phyloP scores from a whole-genome alignment of 2,888 invertebrate species.

The Trachelus tabidus region DNA sequence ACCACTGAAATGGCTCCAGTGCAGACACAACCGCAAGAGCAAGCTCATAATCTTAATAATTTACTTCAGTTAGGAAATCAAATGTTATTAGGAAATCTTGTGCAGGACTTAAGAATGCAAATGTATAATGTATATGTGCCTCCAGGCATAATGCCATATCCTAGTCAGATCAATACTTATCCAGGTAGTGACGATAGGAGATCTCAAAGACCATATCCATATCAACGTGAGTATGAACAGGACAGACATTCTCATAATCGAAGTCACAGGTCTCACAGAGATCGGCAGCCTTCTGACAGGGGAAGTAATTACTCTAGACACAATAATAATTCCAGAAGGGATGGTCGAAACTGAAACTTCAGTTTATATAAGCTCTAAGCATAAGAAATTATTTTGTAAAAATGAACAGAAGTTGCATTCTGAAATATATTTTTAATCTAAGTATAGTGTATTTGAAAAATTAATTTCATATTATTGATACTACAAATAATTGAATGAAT shows the following conservation, averaged over 20 bases:
- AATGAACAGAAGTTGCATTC: neutral
- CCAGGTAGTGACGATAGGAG: conserved; percentile 36
- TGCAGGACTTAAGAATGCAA: conserved; percentile 24
- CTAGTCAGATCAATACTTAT: conserved; percentile 35
- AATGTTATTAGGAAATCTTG: conserved; percentile 41
- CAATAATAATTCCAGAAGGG: conserved; percentile 12
- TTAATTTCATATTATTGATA: neutral
- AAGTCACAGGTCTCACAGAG: conserved; percentile 33
- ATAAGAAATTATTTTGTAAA: neutral
- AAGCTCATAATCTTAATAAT: conserved; percentile 30
- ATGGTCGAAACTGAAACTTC: neutral
- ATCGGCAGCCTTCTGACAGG: conserved; percentile 27
- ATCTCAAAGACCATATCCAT: conserved; percentile 39
- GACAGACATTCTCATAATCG: conserved; percentile 29
- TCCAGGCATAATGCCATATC: conserved; percentile 29
- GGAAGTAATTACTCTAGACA: conserved; percentile 31
- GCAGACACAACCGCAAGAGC: conserved; percentile 21
- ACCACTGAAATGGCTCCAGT: conserved; percentile 24
- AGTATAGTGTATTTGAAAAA: neutral
- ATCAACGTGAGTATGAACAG: conserved; percentile 33
- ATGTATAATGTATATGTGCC: conserved; percentile 30
- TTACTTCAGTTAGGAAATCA: conserved; percentile 45
- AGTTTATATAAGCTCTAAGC: neutral
- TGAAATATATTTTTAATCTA: neutral
- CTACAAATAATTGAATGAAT: neutral